Evolutionary conservation across 2,888 invertebrate genomes (phyloP).

Genomic region (Eupithecia dodoneata): DNA sequence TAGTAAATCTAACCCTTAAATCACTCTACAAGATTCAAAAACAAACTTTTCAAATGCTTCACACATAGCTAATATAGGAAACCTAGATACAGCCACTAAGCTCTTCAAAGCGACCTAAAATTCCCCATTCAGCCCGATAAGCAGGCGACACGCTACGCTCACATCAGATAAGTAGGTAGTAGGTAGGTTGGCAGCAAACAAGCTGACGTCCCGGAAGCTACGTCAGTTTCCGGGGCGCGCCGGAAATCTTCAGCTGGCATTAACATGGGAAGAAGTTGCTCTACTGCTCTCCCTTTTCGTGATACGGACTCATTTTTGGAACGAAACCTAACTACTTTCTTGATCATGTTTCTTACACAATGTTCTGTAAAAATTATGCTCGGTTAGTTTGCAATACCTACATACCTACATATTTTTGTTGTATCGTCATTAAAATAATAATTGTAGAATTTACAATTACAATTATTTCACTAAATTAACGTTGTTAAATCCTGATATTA

Average conservation of each 20-base stretch:
- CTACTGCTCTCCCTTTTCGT: constrained; percentile 22
- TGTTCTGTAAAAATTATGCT: not conserved
- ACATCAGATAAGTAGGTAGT: constrained; percentile 59
- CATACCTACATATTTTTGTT: too few species aligned
- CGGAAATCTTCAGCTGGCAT: constrained; percentile 46
- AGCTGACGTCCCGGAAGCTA: constrained; percentile 70
- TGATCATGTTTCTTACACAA: not conserved
- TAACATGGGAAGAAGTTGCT: constrained; percentile 43
- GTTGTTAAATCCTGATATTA: not conserved
- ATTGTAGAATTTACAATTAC: not conserved
- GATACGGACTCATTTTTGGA: constrained; percentile 23
- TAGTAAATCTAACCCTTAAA: not conserved
- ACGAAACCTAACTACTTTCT: constrained; percentile 2
- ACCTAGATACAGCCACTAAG: constrained; percentile 16
- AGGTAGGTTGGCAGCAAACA: constrained; percentile 57
- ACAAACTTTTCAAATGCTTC: not conserved
- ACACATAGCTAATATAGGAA: not conserved
- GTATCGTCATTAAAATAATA: not conserved
- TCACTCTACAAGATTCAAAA: not conserved
- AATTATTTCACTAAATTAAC: too few species aligned
- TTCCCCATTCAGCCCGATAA: constrained; percentile 43
- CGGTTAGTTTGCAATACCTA: not conserved
- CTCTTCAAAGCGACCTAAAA: constrained; percentile 22
- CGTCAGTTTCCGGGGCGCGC: constrained; percentile 61
- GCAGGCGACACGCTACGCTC: constrained; percentile 48